These are phyloP conservation scores for Nysson spinosus DNA, from an alignment of 2,888 invertebrate species.

Conservation along the genomic window DNA sequence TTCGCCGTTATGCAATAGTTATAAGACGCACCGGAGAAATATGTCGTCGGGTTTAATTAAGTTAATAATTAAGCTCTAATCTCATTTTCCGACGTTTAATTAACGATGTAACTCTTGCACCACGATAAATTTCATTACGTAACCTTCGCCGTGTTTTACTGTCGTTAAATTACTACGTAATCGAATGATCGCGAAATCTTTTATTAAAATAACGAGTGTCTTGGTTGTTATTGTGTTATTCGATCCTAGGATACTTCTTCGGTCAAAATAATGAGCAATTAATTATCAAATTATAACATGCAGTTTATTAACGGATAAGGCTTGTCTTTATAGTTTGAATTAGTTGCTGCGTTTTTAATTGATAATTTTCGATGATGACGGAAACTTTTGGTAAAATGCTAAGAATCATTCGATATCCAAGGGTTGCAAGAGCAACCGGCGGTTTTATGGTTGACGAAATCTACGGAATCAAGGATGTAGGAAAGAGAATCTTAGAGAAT, in stretches of 20 bases:
- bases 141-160: conserved; percentile 12
- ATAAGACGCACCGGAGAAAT: conserved; percentile 13
- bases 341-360: too few species aligned
- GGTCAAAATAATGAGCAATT: neutral
- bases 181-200: conserved; percentile 17
- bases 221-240: neutral
- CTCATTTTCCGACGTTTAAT: conserved; percentile 12
- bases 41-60: conserved; percentile 31
- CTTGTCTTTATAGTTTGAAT: too few species aligned
- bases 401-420: conserved; percentile 23
- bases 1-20: too few species aligned
- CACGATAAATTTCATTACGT: conserved; percentile 16
- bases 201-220: neutral
- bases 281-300: neutral
- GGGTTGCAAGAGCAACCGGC: conserved; percentile 26
- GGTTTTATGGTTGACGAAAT: conserved; percentile 26
- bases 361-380: too few species aligned
- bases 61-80: conserved; percentile 14
- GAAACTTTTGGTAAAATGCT: too few species aligned
- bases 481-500: conserved; percentile 2
- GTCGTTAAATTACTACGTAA: conserved; percentile 34
- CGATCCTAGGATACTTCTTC: neutral
- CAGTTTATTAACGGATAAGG: too few species aligned
- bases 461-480: neutral
- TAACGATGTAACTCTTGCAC: neutral